Percentiles rank a stretch among this genome's conserved stretches.
phyloP scores from a whole-genome alignment of 2,888 invertebrate species.

The Zeuzera pyrina region DNA sequence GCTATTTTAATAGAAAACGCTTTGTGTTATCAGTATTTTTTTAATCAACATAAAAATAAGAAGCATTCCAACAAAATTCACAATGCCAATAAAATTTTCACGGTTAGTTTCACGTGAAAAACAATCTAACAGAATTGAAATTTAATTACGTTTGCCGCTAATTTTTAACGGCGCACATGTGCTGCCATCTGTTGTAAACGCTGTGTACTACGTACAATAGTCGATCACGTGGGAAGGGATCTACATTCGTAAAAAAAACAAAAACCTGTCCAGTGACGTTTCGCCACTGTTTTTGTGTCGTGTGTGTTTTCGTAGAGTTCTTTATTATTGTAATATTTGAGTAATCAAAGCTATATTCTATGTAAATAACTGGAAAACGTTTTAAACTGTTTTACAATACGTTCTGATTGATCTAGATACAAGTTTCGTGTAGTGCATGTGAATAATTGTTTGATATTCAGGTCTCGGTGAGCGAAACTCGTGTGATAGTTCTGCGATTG shows the following conservation, averaged over 20 bases:
- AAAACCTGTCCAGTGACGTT: constrained; percentile 60
- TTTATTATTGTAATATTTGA: background rate
- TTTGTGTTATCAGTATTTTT: constrained; percentile 16
- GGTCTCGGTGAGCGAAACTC: constrained; percentile 18
- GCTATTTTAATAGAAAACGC: background rate
- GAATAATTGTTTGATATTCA: too few species aligned
- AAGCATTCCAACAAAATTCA: constrained; percentile 32
- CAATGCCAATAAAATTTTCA: constrained; percentile 38
- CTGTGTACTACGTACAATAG: constrained; percentile 24
- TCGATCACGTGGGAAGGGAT: constrained; percentile 45
- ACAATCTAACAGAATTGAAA: constrained; percentile 16
- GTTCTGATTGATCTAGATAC: constrained; percentile 5
- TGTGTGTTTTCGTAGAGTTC: constrained; percentile 12
- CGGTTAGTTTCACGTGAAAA: constrained; percentile 40
- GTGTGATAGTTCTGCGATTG: constrained; percentile 24
- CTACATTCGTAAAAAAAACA: constrained; percentile 34
- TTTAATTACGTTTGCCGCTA: constrained; percentile 25
- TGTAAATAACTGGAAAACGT: background rate
- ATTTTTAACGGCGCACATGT: constrained; percentile 9
- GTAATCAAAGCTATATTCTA: background rate
- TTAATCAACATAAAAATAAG: constrained; percentile 47
- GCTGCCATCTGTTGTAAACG: constrained; percentile 37
- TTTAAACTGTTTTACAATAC: constrained; percentile 9
- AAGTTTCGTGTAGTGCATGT: constrained; percentile 5
- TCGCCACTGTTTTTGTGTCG: constrained; percentile 53